These are phyloP conservation scores for Acipenser oxyrinchus DNA, from an alignment of 2,797 vertebrate species.

Conservation along the genomic window DNA sequence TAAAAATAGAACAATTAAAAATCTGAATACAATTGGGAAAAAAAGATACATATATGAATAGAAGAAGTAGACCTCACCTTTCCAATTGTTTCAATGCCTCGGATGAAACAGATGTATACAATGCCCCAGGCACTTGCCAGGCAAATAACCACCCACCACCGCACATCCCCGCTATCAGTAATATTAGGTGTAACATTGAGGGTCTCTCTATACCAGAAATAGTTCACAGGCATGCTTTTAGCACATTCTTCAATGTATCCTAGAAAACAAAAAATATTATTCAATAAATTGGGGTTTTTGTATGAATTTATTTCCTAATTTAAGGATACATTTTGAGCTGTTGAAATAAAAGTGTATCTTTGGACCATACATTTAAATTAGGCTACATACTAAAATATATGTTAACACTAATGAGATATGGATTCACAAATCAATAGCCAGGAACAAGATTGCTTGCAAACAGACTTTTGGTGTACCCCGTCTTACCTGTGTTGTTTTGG, in stretches of 20 bases:
- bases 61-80: conserved; percentile 56
- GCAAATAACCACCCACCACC: conserved; percentile 74
- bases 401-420: no score
- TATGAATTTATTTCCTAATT: no score
- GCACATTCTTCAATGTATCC: conserved; percentile 65
- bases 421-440: no score
- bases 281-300: no score
- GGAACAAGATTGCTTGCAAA: no score
- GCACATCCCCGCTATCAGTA: conserved; percentile 46
- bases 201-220: conserved; percentile 85
- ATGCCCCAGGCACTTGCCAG: conserved; percentile 64
- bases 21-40: not conserved
- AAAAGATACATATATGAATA: no score
- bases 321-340: no score
- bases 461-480: no score
- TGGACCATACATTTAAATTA: no score
- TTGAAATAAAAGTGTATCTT: no score
- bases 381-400: no score
- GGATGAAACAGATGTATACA: conserved; percentile 75
- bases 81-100: conserved; percentile 76
- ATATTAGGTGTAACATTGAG: conserved; percentile 70
- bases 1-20: not conserved
- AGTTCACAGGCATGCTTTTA: conserved; percentile 68
- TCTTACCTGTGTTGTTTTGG: conserved; percentile 63
- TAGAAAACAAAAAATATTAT: conserved; percentile 29